Base-by-base conservation (phyloP, 2,113 vertebrate species). In the Colius striatus region DNA sequence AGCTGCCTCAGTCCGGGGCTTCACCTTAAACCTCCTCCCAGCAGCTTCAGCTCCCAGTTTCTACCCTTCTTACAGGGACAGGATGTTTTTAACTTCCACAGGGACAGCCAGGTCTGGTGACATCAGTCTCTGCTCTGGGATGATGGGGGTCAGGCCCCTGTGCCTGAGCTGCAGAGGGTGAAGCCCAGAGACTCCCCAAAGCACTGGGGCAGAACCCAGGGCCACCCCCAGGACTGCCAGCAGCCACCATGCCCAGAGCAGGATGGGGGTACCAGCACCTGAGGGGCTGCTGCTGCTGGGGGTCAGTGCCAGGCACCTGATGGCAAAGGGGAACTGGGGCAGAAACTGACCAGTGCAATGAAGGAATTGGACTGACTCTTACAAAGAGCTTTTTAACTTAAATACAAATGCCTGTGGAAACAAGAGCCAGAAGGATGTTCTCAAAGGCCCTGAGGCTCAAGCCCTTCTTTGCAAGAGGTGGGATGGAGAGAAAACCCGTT, bases 241-340 rank as follows among this genome's bases (percentile, higher is more conserved):
- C 29, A n/a, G 5, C 20, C 11, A 38, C 76, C 3, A 6, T 27
- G 25, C 6, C 45, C 1, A 1, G 6, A 21, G n/a, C 51, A 41
- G 51, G 27, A 34, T 2, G 1, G 16, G 0, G 5, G 51, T 7
- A 32, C 19, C 50, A 51, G 30, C 51, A 0, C 63, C 16, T 1
- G 13, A 60, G 54, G 43, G 43, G 26, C 22, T 6, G 20, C 10
- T 21, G 45, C 13, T 6, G 13, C 20, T 9, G n/a, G 18, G 54
- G 3, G 10, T 10, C 50, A 15, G 38, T 17, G 21, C 47, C 2
- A 4, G 38, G 9, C 27, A 18, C 48, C 65, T 15, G 57, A 5
- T 3, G 5, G 9, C 58, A 18, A n/a, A 29, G 75, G 29, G 30
- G 20, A 80, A 13, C 45, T 16, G 26, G 50, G 53, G 9, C 45